These are phyloP conservation scores for Bufo gargarizans DNA, from an alignment of 2,113 vertebrate species.

Conservation along the genomic window DNA sequence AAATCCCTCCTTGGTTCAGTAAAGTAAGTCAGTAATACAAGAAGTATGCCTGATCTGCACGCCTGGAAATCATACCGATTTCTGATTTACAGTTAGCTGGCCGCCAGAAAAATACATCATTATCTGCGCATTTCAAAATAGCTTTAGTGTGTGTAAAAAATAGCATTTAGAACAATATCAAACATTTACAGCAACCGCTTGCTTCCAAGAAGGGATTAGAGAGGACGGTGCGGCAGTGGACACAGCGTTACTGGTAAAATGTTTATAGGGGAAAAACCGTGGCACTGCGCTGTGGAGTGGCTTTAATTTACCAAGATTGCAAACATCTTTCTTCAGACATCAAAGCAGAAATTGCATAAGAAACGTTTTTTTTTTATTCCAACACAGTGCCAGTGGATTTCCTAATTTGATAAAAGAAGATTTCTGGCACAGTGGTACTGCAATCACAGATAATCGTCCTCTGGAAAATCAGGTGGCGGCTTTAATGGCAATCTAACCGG, in stretches of 20 bases:
- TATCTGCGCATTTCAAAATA: constrained; percentile 66
- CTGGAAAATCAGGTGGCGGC: not conserved
- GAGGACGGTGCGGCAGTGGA: constrained; percentile 61
- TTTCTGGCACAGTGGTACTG: not conserved
- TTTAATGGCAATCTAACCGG: not conserved
- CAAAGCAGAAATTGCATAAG: constrained; percentile 62
- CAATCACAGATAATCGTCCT: constrained; percentile 4
- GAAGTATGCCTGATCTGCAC: constrained; percentile 57
- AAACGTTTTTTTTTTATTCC: not conserved
- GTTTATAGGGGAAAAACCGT: constrained; percentile 62
- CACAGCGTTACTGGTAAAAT: constrained; percentile 63
- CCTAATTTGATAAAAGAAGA: not conserved
- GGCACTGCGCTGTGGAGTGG: constrained; percentile 55
- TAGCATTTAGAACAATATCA: constrained; percentile 65
- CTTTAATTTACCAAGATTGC: constrained; percentile 61
- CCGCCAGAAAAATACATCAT: constrained; percentile 62
- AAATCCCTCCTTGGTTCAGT: constrained; percentile 55
- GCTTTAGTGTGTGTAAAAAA: constrained; percentile 62
- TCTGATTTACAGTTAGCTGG: constrained; percentile 61
- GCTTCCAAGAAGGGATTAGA: constrained; percentile 64
- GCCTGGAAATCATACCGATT: constrained; percentile 60
- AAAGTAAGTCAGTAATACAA: constrained; percentile 60
- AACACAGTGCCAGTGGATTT: not conserved
- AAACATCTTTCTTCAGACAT: constrained; percentile 61
- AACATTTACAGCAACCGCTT: constrained; percentile 62